phyloP scores from a whole-genome alignment of 2,113 vertebrate species.

The Microtus montanus region DNA sequence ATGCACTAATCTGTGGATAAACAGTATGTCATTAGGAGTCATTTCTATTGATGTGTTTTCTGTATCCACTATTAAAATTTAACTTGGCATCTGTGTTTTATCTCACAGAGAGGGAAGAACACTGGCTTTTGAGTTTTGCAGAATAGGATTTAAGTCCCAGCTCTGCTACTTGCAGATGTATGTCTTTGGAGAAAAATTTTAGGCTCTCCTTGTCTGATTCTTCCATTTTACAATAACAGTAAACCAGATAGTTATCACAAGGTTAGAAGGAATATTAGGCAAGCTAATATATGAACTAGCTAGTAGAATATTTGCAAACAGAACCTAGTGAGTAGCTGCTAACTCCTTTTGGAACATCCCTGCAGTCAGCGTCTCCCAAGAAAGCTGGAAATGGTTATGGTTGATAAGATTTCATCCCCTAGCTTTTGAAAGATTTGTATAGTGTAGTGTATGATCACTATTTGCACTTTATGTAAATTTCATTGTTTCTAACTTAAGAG shows the following conservation, averaged over 20 bases:
- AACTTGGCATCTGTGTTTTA: not conserved
- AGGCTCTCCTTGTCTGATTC: not conserved
- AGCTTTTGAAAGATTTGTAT: not conserved
- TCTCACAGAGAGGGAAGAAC: not conserved
- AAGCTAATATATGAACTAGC: not conserved
- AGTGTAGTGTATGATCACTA: not conserved
- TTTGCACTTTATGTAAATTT: slow-evolving; percentile 44
- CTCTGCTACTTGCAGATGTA: not conserved
- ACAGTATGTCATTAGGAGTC: not conserved
- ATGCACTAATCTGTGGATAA: not conserved
- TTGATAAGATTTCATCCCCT: not conserved
- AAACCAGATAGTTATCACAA: not conserved
- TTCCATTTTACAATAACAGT: not conserved
- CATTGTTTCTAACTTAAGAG: slow-evolving; percentile 20
- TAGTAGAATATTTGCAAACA: not conserved
- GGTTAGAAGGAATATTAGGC: not conserved
- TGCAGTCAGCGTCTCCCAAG: not conserved
- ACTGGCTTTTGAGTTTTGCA: not conserved
- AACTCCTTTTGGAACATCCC: not conserved
- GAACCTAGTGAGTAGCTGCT: not conserved
- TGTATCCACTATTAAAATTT: slow-evolving; percentile 22
- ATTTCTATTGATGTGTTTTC: not conserved
- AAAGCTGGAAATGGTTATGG: not conserved
- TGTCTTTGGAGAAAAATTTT: not conserved
- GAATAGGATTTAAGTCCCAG: not conserved